Percentiles rank a stretch among this genome's conserved stretches.
Evolutionary conservation across 2,797 vertebrate species (phyloP).

Genomic region (Phalloptychus januarius): DNA sequence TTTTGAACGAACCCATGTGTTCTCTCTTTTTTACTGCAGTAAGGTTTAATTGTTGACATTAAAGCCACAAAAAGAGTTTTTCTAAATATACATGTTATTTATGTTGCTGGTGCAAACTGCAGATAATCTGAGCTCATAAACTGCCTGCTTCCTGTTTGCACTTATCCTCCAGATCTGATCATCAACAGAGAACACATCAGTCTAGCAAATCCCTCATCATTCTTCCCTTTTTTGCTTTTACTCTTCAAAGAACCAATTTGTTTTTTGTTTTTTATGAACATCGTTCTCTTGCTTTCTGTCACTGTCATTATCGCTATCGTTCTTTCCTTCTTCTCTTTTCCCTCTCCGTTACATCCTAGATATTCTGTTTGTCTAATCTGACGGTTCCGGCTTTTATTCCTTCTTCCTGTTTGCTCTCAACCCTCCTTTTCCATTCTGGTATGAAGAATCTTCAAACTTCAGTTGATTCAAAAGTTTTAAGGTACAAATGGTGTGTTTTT

Average conservation of each 20-base stretch:
- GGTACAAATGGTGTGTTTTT: neutral
- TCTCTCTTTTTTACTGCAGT: neutral
- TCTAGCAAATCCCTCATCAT: neutral
- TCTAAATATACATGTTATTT: neutral
- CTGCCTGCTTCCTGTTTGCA: slow-evolving; percentile 42
- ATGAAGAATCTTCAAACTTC: neutral
- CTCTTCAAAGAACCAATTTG: neutral
- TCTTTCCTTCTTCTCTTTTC: neutral
- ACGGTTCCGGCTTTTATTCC: neutral
- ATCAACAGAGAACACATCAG: neutral
- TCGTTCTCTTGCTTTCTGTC: neutral
- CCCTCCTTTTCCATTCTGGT: neutral
- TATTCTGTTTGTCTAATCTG: neutral
- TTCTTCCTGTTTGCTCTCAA: neutral
- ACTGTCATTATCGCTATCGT: neutral
- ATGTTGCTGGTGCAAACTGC: slow-evolving; percentile 11
- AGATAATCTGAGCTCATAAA: slow-evolving; percentile 26
- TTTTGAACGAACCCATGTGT: neutral
- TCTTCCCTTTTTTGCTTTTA: neutral
- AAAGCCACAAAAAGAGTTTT: neutral
- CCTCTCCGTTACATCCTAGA: neutral
- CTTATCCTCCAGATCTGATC: slow-evolving; percentile 15
- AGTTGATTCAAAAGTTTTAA: neutral
- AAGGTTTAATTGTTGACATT: neutral
- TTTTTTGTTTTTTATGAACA: neutral